Conservation (phyloP, 2,113 vertebrate genomes). For the Hippopotamus amphibius region DNA sequence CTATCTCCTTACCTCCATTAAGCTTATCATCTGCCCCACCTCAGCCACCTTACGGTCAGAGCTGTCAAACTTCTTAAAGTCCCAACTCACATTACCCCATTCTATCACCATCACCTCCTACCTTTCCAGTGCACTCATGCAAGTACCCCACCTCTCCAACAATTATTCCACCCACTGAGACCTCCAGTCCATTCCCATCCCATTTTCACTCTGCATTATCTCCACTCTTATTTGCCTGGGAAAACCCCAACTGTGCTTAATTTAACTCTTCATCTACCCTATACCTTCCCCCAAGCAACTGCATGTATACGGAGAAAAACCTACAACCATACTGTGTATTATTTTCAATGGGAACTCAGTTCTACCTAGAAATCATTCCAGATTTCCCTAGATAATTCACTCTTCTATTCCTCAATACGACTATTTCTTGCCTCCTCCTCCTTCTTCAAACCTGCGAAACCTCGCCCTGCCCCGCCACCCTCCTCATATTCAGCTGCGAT, state of each 20-base stretch:
- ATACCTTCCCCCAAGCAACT: neutral
- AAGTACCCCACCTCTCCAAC: neutral
- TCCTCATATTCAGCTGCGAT: neutral
- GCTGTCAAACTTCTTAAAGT: neutral
- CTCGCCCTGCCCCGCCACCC: fast-evolving
- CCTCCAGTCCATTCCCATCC: neutral
- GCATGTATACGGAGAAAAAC: neutral
- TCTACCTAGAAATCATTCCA: neutral
- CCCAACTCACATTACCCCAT: neutral
- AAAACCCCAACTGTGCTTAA: neutral
- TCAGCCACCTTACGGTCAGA: neutral
- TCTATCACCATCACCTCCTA: neutral
- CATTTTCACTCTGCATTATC: neutral
- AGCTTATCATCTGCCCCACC: neutral
- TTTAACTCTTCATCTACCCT: neutral
- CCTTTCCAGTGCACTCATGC: neutral
- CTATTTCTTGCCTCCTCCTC: neutral
- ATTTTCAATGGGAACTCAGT: neutral
- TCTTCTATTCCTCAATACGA: neutral
- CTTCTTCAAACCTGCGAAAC: neutral
- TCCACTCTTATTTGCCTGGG: neutral
- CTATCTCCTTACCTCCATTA: neutral
- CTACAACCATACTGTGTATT: neutral
- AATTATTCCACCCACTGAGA: neutral
- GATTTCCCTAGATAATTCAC: neutral